Conservation (phyloP, 2,888 invertebrate genomes). For the Oligia strigilis region DNA sequence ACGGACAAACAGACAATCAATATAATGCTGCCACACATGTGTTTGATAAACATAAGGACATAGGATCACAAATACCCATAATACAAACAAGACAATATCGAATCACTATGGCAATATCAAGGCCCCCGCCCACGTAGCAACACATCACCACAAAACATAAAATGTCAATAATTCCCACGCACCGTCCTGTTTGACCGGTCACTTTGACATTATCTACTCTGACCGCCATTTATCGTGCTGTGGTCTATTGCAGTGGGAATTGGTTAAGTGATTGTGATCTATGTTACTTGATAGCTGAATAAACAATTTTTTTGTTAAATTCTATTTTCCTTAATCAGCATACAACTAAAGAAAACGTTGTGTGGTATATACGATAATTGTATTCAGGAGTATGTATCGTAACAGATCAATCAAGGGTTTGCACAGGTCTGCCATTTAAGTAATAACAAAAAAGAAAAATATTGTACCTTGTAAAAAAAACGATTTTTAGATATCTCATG, state of each 20-base stretch:
- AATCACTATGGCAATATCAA: slow-evolving; percentile 22
- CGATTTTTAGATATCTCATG: not conserved
- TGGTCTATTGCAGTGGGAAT: slow-evolving; percentile 20
- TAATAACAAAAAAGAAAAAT: not conserved
- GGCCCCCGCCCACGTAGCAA: slow-evolving; percentile 3
- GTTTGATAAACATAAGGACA: not conserved
- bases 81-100: not conserved
- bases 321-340: not conserved
- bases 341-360: too few relatives aligned
- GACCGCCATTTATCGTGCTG: slow-evolving; percentile 43
- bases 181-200: slow-evolving; percentile 38
- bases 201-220: slow-evolving; percentile 33
- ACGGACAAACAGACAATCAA: not conserved
- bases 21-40: not conserved
- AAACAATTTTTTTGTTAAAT: not conserved
- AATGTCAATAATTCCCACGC: slow-evolving; percentile 37
- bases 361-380: not conserved
- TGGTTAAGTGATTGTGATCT: slow-evolving; percentile 16
- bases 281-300: not conserved
- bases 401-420: not conserved
- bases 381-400: not conserved
- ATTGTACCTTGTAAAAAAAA: not conserved
- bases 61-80: not conserved
- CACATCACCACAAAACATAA: slow-evolving; percentile 19
- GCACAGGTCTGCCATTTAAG: not conserved